A percentile compares a stretch with the other conserved stretches of the same genome.
Evolutionary conservation across 64 coral and sea anemone genomes (phyloP).

Genomic region (Dendrophyllia cribrosa): DNA sequence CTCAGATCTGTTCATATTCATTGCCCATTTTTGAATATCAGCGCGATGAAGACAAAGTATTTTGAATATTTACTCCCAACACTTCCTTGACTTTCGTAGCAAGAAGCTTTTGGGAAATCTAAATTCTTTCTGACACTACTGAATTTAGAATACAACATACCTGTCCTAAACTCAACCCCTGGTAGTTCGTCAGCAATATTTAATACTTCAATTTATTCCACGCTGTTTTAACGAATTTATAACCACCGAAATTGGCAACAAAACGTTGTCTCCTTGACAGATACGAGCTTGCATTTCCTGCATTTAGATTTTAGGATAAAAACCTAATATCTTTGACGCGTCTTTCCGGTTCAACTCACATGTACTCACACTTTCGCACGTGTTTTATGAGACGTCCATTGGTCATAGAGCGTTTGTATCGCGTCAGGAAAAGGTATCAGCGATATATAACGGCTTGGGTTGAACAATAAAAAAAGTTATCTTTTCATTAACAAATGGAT

Average conservation of each 20-base stretch:
- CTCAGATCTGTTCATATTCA: too few relatives aligned
- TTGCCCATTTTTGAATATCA: too few relatives aligned
- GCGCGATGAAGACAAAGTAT: too few relatives aligned
- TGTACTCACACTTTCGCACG: background rate
- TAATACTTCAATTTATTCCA: background rate
- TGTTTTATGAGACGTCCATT: background rate
- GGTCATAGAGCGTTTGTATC: background rate
- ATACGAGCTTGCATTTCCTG: background rate
- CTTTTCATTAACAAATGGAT: too few relatives aligned
- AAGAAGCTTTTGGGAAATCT: too few relatives aligned
- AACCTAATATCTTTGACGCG: background rate
- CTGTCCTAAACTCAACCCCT: background rate
- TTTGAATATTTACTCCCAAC: too few relatives aligned
- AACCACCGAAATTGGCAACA: background rate
- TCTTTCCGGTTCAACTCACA: background rate
- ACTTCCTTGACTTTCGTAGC: background rate
- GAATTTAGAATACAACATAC: background rate
- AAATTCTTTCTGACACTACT: too few relatives aligned
- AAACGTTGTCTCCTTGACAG: background rate
- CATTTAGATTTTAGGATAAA: slow-evolving; percentile 31
- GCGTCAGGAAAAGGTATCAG: too few relatives aligned
- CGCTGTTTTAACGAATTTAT: background rate
- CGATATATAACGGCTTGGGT: too few relatives aligned
- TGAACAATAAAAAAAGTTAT: too few relatives aligned
- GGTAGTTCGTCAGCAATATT: background rate